phyloP scores from a whole-genome alignment of 2,888 invertebrate species.

The Eustalomyia histrio region DNA sequence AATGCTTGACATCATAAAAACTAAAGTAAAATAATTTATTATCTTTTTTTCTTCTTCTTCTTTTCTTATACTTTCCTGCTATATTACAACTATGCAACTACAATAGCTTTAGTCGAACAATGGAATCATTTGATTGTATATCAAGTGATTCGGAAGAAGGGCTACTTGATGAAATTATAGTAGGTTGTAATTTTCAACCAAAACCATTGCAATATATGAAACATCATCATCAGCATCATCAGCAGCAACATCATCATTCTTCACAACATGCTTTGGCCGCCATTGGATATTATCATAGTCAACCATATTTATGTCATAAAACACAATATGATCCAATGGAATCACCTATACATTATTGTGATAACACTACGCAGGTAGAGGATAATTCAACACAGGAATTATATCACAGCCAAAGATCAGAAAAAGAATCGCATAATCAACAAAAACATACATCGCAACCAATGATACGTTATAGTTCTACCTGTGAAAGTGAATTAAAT shows the following conservation, averaged over 20 bases:
- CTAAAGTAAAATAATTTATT: slow-evolving; percentile 58
- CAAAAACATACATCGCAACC: slow-evolving; percentile 64
- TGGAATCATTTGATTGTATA: slow-evolving; percentile 79
- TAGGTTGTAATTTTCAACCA: slow-evolving; percentile 72
- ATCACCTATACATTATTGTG: slow-evolving; percentile 79
- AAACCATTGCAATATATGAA: slow-evolving; percentile 59
- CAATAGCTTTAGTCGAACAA: slow-evolving; percentile 76
- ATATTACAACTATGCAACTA: slow-evolving; percentile 16
- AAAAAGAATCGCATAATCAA: slow-evolving; percentile 67
- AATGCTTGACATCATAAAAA: slow-evolving; percentile 59
- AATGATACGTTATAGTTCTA: slow-evolving; percentile 64
- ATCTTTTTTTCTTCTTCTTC: slow-evolving; percentile 34
- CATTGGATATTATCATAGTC: slow-evolving; percentile 65
- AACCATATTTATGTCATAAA: slow-evolving; percentile 67
- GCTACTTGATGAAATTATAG: slow-evolving; percentile 79
- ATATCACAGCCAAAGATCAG: slow-evolving; percentile 65
- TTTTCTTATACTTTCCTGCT: neutral
- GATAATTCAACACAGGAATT: slow-evolving; percentile 71
- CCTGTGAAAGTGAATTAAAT: slow-evolving; percentile 71
- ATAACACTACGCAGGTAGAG: slow-evolving; percentile 77
- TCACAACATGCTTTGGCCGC: slow-evolving; percentile 54
- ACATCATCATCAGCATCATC: slow-evolving; percentile 52
- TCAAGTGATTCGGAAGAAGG: slow-evolving; percentile 79
- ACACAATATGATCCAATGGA: slow-evolving; percentile 76
- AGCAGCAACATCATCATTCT: slow-evolving; percentile 52